A percentile compares a stretch with the other conserved stretches of the same genome.
Evolutionary conservation across 2,797 vertebrate genomes (phyloP).

Genomic region (Sebastes taczanowskii): DNA sequence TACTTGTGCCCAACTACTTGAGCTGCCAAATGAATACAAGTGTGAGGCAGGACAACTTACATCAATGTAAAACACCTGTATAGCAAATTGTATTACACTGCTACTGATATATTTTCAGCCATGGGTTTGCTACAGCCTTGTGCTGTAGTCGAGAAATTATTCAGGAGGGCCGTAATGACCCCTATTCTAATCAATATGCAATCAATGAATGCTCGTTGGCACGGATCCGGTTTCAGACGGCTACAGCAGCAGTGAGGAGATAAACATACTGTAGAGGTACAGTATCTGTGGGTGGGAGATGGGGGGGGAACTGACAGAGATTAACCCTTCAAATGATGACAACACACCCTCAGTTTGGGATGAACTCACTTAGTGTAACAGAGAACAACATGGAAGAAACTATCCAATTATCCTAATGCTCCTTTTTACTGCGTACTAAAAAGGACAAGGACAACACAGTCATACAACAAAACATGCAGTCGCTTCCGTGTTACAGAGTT

Average conservation of each 20-base stretch:
- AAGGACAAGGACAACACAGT: not conserved
- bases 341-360: not conserved
- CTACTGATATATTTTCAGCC: constrained; percentile 2
- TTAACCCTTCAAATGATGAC: not conserved
- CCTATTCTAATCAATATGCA: constrained; percentile 17
- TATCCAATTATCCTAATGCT: not conserved
- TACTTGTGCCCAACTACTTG: not conserved
- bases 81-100: not conserved
- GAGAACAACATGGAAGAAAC: not conserved
- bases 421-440: not conserved
- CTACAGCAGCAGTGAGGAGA: not conserved
- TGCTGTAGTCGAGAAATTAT: not conserved
- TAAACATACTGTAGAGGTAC: not conserved
- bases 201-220: constrained; percentile 41
- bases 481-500: not conserved
- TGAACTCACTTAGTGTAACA: not conserved
- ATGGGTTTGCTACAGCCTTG: not conserved
- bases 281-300: not conserved
- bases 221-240: constrained; percentile 19
- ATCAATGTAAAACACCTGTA: not conserved
- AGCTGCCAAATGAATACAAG: constrained; percentile 3
- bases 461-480: not conserved
- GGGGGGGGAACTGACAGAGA: not conserved
- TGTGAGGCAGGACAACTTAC: not conserved
- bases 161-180: not conserved